Conservation (phyloP, 2,113 vertebrate genomes). For the Cheirogaleus medius region DNA sequence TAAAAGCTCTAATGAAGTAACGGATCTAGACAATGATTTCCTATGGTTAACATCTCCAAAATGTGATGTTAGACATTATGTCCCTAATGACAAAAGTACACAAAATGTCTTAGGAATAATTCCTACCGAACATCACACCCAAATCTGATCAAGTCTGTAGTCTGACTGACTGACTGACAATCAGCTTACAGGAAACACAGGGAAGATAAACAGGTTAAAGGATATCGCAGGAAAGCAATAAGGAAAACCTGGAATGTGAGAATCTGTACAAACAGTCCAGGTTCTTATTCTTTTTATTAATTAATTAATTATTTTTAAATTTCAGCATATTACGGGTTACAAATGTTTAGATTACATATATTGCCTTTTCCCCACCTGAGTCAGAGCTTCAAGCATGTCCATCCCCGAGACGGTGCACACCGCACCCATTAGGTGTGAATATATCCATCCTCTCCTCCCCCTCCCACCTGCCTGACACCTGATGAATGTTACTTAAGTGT, state of each 20-base stretch:
- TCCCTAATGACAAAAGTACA: not conserved
- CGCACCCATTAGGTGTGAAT: too few species aligned
- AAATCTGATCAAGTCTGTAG: not conserved
- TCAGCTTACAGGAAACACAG: not conserved
- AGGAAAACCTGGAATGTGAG: not conserved
- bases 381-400: too few species aligned
- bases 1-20: not conserved
- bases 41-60: not conserved
- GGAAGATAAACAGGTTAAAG: not conserved
- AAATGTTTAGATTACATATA: too few species aligned
- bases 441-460: too few species aligned
- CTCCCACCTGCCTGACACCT: too few species aligned
- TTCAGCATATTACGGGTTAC: too few species aligned
- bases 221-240: not conserved
- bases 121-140: not conserved
- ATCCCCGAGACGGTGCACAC: too few species aligned
- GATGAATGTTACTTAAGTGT: too few species aligned
- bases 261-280: not conserved
- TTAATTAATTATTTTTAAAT: too few species aligned
- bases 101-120: not conserved
- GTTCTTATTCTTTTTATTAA: not conserved
- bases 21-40: not conserved
- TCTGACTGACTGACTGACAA: not conserved
- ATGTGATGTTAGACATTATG: not conserved
- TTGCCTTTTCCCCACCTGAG: too few species aligned